Conservation (phyloP, 2,113 vertebrate genomes). For the Colinus virginianus region DNA sequence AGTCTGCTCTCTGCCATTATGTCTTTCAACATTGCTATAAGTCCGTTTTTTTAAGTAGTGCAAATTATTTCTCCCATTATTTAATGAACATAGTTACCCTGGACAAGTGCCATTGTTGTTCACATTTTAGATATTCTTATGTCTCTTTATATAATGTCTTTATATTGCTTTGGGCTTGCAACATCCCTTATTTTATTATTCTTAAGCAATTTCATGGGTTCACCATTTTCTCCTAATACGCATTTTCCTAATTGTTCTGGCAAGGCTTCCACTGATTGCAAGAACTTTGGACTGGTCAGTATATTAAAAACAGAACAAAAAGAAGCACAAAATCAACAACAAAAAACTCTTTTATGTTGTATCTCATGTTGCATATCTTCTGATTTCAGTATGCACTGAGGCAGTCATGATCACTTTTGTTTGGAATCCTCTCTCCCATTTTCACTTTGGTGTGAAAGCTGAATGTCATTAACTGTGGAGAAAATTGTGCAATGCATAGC, state of each 20-base stretch:
- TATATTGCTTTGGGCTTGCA: not conserved
- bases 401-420: not conserved
- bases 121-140: not conserved
- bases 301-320: not conserved
- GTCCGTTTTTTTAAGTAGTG: not conserved
- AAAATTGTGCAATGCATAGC: not conserved
- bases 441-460: not conserved
- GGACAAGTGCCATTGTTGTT: constrained; percentile 6
- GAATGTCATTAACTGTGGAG: not conserved
- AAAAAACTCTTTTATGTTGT: not conserved
- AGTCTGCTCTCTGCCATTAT: not conserved
- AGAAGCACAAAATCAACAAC: not conserved
- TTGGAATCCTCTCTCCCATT: not conserved
- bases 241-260: not conserved
- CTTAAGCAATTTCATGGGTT: not conserved
- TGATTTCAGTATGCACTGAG: not conserved
- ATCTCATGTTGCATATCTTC: not conserved
- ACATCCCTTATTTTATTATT: not conserved
- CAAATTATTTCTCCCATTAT: not conserved
- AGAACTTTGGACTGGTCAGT: not conserved
- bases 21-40: not conserved
- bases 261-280: not conserved
- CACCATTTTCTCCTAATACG: not conserved
- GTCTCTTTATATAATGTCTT: constrained; percentile 16
- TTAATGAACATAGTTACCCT: not conserved